phyloP scores from a whole-genome alignment of 1,140 invertebrate species.

The Trialeurodes vaporariorum region DNA sequence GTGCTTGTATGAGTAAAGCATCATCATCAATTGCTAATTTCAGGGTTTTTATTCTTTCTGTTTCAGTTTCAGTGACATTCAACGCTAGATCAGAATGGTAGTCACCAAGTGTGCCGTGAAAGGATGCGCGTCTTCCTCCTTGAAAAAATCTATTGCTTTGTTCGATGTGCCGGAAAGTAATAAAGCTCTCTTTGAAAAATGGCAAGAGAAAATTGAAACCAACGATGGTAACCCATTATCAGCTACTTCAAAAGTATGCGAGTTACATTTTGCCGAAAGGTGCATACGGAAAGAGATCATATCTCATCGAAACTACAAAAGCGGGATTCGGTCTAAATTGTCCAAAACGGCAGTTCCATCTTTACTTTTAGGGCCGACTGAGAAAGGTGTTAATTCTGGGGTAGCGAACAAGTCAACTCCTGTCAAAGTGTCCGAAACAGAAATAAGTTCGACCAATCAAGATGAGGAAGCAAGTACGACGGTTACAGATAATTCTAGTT shows the following conservation, averaged over 20 bases:
- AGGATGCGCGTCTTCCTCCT: neutral
- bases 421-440: too few relatives aligned
- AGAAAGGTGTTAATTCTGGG: too few relatives aligned
- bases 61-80: too few relatives aligned
- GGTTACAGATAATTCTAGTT: too few relatives aligned
- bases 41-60: too few relatives aligned
- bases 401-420: too few relatives aligned
- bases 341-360: neutral
- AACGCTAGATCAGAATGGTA: neutral
- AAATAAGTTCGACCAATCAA: too few relatives aligned
- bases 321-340: neutral
- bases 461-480: too few relatives aligned
- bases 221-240: neutral
- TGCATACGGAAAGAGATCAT: neutral
- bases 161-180: neutral
- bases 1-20: too few relatives aligned
- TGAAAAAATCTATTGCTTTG: neutral
- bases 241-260: neutral
- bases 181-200: neutral
- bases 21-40: too few relatives aligned
- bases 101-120: neutral
- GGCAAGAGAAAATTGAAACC: neutral
- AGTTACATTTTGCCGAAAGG: neutral
- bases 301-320: neutral
- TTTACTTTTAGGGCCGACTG: neutral